These are phyloP conservation scores for Pangasius larnaudii DNA, from an alignment of 2,797 vertebrate species.

Conservation along the genomic window DNA sequence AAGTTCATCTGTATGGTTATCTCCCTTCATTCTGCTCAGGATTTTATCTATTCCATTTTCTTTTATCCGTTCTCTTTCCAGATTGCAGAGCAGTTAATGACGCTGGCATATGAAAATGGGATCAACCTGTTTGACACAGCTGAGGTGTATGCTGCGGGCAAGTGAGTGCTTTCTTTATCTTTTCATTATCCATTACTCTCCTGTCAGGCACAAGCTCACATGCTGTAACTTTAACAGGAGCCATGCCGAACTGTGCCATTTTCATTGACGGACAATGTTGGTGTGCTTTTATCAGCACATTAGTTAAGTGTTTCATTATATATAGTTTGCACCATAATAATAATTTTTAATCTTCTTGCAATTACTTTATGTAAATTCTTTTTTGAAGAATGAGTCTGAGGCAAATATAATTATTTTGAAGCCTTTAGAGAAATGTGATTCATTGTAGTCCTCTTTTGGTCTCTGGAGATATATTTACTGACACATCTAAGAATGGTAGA, in stretches of 20 bases:
- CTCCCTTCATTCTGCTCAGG: slow-evolving; percentile 12
- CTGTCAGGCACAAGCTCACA: not conserved
- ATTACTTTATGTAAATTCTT: not conserved
- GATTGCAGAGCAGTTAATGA: slow-evolving; percentile 93
- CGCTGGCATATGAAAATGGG: slow-evolving; percentile 92
- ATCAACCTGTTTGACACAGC: slow-evolving; percentile 96
- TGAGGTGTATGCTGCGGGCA: slow-evolving; percentile 90
- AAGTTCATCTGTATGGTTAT: not conserved
- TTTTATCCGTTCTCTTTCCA: slow-evolving; percentile 58
- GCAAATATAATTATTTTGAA: not conserved
- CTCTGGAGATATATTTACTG: not conserved
- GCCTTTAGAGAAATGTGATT: not conserved
- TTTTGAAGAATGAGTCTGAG: not conserved
- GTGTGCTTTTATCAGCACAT: not conserved
- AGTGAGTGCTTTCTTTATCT: slow-evolving; percentile 73
- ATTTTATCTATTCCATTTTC: slow-evolving; percentile 16
- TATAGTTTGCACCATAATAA: not conserved
- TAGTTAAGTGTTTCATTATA: not conserved
- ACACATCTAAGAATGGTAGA: not conserved
- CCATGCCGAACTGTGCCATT: not conserved
- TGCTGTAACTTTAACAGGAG: not conserved
- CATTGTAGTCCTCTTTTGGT: not conserved
- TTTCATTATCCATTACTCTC: slow-evolving; percentile 3
- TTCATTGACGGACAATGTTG: not conserved
- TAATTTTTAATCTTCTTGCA: not conserved